Conservation (phyloP, 2,888 invertebrate species). For the Nymphalis c-album region DNA sequence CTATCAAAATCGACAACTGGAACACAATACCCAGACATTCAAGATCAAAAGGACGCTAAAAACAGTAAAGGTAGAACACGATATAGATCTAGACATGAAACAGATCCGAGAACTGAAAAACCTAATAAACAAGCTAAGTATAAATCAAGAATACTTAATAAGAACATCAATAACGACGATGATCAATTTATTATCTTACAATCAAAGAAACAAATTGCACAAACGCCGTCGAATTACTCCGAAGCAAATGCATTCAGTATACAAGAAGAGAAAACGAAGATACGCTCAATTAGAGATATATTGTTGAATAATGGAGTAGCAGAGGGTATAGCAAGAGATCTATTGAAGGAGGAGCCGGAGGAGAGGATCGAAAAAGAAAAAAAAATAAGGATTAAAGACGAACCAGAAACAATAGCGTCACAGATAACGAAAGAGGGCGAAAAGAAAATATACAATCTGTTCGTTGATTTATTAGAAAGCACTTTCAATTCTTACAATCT, state of each 20-base stretch:
- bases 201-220: slow-evolving; percentile 49
- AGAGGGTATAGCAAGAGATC: slow-evolving; percentile 40
- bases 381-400: slow-evolving; percentile 41
- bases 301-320: slow-evolving; percentile 32
- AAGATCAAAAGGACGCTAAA: slow-evolving; percentile 22
- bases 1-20: slow-evolving; percentile 56
- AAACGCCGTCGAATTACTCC: slow-evolving; percentile 54
- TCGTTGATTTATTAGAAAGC: slow-evolving; percentile 60
- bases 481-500: slow-evolving; percentile 56
- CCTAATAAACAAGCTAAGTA: slow-evolving; percentile 28
- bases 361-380: slow-evolving; percentile 33
- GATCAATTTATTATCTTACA: slow-evolving; percentile 52
- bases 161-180: slow-evolving; percentile 24
- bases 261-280: slow-evolving; percentile 12
- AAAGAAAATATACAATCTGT: slow-evolving; percentile 58
- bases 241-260: slow-evolving; percentile 30
- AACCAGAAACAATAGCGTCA: slow-evolving; percentile 46
- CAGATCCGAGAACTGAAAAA: slow-evolving; percentile 34
- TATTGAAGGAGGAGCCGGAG: slow-evolving; percentile 40
- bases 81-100: slow-evolving; percentile 13
- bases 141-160: slow-evolving; percentile 39
- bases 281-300: slow-evolving; percentile 26
- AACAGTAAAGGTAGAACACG: slow-evolving; percentile 26
- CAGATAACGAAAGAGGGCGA: slow-evolving; percentile 42
- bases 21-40: slow-evolving; percentile 54